Conservation (phyloP, 2,113 vertebrate genomes). For the Peromyscus leucopus region DNA sequence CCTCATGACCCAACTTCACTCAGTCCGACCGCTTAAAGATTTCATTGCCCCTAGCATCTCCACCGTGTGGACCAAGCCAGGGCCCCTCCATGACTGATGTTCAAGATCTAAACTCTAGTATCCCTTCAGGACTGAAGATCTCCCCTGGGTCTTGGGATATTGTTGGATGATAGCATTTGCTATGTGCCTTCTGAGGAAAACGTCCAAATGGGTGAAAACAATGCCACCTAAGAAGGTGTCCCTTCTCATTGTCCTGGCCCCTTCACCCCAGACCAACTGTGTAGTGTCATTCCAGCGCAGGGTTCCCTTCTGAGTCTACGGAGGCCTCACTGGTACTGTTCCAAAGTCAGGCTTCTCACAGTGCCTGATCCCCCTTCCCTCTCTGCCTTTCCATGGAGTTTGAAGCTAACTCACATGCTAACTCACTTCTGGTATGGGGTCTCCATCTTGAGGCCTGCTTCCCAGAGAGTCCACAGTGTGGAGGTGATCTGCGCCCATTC, state of each 20-base stretch:
- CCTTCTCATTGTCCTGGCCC: not conserved
- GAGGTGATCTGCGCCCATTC: not conserved
- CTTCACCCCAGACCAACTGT: no score
- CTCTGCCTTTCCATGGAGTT: not conserved
- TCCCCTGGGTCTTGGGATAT: not conserved
- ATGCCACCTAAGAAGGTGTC: not conserved
- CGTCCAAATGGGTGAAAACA: not conserved
- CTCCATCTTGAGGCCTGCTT: not conserved
- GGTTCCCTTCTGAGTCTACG: not conserved
- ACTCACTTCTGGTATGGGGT: not conserved
- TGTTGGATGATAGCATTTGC: not conserved
- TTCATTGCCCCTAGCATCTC: not conserved
- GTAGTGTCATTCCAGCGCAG: not conserved
- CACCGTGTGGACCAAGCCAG: not conserved
- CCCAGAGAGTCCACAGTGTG: not conserved
- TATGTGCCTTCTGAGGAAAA: not conserved
- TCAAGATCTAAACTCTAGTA: not conserved
- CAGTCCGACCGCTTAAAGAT: not conserved
- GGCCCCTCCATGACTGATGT: not conserved
- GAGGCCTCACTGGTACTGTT: not conserved
- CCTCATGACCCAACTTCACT: not conserved
- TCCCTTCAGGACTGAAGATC: not conserved
- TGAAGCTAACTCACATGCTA: not conserved
- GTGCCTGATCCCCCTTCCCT: not conserved
- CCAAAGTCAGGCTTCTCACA: not conserved